Evolutionary conservation across 1,140 invertebrate genomes (phyloP), one percentile per base, ranked within the genome.

Genomic region (Druon quercuslanigerum): DNA sequence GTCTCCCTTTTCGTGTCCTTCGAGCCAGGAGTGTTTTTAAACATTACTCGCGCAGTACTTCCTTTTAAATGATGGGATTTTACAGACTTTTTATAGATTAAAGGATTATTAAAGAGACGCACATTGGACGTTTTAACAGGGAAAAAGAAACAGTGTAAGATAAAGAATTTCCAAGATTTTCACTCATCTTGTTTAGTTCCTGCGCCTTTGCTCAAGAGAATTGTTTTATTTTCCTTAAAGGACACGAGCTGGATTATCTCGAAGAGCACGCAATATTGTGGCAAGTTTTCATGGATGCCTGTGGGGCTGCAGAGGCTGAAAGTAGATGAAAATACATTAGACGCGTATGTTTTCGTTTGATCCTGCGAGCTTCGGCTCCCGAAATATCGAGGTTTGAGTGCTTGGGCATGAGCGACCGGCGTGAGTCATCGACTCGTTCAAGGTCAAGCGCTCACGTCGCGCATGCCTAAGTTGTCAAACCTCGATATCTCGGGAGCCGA

Each of bases 31-130:
- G n/a, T 16, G n/a, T n/a, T 54, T 54, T 54, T 54, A 54, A 54
- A 54, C 9, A 6, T 9, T 17, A 17, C 17, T 54, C 52, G 52
- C 17, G 13, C 8, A 46, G 40, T 46, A 46, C 40, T 46, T 46
- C 40, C 33, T 66, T 66, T 66, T 66, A 66, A 66, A 46, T 66
- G 1, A 66, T 20, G 20, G 20, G 12, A 60, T 82, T 82, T 78
- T 78, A 75, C 79, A 80, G 51, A 73, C 70, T 74, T 82, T 80
- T 82, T 80, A 77, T 78, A 80, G 66, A 80, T 75, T 72, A 75
- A 51, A 75, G 5, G 40, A 66, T 16, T 25, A 46, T 33, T 66
- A 13, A 40, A 16, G 33, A 66, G 20, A 66, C 33, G 25, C 17
- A 13, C 16, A 46, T 40, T 33, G 3, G 25, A 33, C 25, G 25